phyloP scores from a whole-genome alignment of 2,113 vertebrate species.

The Circaetus cinerascens region DNA sequence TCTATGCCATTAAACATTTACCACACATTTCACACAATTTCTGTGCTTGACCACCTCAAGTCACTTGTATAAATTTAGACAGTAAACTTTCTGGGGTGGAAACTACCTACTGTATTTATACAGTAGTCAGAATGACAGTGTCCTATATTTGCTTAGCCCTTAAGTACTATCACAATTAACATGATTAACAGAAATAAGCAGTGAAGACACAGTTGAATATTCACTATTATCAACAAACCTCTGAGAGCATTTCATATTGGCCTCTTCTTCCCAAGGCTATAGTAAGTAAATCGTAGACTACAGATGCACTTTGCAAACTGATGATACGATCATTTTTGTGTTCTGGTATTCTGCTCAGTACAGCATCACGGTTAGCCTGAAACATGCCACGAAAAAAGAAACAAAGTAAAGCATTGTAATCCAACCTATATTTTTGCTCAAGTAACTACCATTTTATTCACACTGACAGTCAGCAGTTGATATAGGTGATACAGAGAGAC shows the following conservation, averaged over 20 bases:
- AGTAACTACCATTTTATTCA: background rate
- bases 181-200: background rate
- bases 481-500: background rate
- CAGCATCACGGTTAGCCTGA: conserved; percentile 95
- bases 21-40: background rate
- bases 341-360: conserved; percentile 95
- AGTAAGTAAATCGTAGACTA: conserved; percentile 95
- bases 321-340: conserved; percentile 96
- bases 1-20: background rate
- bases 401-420: background rate
- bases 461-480: background rate
- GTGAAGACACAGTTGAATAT: background rate
- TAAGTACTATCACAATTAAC: background rate
- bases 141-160: background rate
- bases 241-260: conserved; percentile 98
- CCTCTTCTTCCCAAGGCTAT: conserved; percentile 95
- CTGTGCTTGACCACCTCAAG: background rate
- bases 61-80: background rate
- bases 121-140: background rate
- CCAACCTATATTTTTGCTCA: background rate
- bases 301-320: conserved; percentile 95
- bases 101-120: background rate
- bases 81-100: background rate
- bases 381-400: background rate
- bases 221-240: conserved; percentile 74